Percentiles rank a stretch among this genome's conserved stretches.
These are phyloP conservation scores for Apodemus sylvaticus DNA, from an alignment of 2,113 vertebrate species.

Conservation along the genomic window DNA sequence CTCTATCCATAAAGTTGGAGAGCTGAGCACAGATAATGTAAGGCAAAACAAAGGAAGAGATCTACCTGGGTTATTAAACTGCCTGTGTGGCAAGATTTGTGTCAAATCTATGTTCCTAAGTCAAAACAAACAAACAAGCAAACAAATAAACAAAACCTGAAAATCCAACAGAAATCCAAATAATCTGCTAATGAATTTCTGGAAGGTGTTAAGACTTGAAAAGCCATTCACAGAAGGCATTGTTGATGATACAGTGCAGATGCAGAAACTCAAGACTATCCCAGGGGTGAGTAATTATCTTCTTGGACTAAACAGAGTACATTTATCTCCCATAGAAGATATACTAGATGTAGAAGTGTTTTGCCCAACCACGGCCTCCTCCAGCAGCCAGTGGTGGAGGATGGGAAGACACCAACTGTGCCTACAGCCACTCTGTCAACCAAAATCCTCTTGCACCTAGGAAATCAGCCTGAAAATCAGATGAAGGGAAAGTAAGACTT, in stretches of 20 bases:
- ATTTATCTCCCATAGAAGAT: background rate
- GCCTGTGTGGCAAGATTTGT: background rate
- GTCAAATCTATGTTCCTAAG: background rate
- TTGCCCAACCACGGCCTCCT: background rate
- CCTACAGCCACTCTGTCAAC: background rate
- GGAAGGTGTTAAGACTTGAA: background rate
- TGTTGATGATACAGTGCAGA: background rate
- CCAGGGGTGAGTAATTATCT: background rate
- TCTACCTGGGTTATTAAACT: background rate
- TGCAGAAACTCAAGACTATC: background rate
- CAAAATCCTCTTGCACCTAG: background rate
- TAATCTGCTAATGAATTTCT: background rate
- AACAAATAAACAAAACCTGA: background rate
- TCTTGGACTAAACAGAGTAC: background rate
- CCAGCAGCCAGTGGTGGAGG: background rate
- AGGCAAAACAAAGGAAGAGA: background rate
- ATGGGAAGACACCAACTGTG: background rate
- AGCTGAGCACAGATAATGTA: background rate
- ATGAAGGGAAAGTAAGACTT: background rate
- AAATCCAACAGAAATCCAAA: background rate
- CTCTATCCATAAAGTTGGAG: background rate
- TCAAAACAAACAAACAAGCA: background rate
- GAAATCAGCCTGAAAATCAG: background rate
- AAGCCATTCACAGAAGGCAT: background rate
- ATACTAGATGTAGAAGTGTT: background rate